Evolutionary conservation across 2,113 vertebrate genomes (phyloP), one percentile per base, ranked within the genome.

Genomic region (Cyprinus carpio): DNA sequence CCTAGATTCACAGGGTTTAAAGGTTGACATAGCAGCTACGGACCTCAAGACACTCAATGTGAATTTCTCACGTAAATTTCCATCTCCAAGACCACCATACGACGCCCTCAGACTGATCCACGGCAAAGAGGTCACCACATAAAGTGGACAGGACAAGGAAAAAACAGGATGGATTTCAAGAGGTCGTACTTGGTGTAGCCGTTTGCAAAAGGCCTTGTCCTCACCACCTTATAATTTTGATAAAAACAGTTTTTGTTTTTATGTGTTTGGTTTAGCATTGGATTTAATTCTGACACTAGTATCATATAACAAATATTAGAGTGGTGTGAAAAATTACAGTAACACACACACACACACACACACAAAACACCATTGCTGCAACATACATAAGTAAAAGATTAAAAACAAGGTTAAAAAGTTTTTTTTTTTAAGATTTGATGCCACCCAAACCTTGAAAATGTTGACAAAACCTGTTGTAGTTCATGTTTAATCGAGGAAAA

Each of bases 41-140:
- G n/a, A 71, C n/a, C 34, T 46, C 4, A 23, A 27, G 54, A 18
- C 51, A 62, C 71, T 46, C 27, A 60, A 31, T 58, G 67, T 83
- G 49, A 74, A 64, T 65, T 46, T 62, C 79, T 81, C 67, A n/a
- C 13, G 79, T 81, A 67, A 15, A 83, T 83, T 83, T 83, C 82
- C 82, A 83, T 83, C 54, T 27, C 54, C 82, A 64, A 23, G 71
- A 8, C 56, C 40, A 46, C n/a, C 60, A 67, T n/a, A n/a, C n/a
- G 8, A 81, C 20, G 5, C 16, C 20, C 71, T 46, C 49, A 27
- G 51, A 15, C 34, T 29, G 34, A 67, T 40, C 27, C 27, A 34
- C 18, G 49, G n/a, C 49, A n/a, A 27, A 60, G n/a, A 71, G 29
- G 3, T 58, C 81, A 31, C 20, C 9, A 16, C 49, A 23, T 82